Evolutionary conservation across 2,797 vertebrate genomes (phyloP).

Genomic region (Clarias pachynema): DNA sequence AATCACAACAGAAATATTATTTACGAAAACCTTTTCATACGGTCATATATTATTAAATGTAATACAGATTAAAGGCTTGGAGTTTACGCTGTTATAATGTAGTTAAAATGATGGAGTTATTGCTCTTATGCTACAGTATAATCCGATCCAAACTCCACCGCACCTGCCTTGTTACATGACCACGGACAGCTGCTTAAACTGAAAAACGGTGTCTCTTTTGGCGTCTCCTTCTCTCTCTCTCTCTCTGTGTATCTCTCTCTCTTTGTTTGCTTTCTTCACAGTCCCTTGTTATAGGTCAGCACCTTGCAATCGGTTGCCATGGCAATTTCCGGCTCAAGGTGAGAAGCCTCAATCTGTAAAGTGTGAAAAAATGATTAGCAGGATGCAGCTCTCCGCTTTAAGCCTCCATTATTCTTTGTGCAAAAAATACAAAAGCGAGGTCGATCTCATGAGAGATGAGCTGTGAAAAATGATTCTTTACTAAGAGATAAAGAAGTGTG

Average conservation of each 20-base stretch:
- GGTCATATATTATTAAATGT: constrained; percentile 19
- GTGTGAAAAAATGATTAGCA: constrained; percentile 69
- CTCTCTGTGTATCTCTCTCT: constrained; percentile 16
- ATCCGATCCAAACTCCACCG: constrained; percentile 14
- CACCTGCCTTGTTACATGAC: neutral
- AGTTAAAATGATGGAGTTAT: constrained; percentile 39
- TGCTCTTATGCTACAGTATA: constrained; percentile 38
- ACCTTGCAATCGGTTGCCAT: constrained; percentile 87
- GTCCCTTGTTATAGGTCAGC: constrained; percentile 95
- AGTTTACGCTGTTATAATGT: constrained; percentile 8
- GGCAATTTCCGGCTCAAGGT: constrained; percentile 92
- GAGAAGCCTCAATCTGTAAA: constrained; percentile 88
- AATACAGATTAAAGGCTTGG: constrained; percentile 42
- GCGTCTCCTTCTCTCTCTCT: constrained; percentile 38
- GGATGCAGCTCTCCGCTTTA: constrained; percentile 35
- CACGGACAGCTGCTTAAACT: constrained; percentile 17
- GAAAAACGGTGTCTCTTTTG: constrained; percentile 11
- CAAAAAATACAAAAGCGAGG: neutral
- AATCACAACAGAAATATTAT: neutral
- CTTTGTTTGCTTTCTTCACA: constrained; percentile 75
- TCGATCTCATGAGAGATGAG: constrained; percentile 28
- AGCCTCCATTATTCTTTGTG: constrained; percentile 40
- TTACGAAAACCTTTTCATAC: constrained; percentile 7
- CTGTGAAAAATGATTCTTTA: constrained; percentile 20
- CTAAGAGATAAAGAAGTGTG: constrained; percentile 2